Percentiles rank a stretch among this genome's conserved stretches.
Conservation (phyloP, 2,888 invertebrate species). For the Cyclophora punctaria region DNA sequence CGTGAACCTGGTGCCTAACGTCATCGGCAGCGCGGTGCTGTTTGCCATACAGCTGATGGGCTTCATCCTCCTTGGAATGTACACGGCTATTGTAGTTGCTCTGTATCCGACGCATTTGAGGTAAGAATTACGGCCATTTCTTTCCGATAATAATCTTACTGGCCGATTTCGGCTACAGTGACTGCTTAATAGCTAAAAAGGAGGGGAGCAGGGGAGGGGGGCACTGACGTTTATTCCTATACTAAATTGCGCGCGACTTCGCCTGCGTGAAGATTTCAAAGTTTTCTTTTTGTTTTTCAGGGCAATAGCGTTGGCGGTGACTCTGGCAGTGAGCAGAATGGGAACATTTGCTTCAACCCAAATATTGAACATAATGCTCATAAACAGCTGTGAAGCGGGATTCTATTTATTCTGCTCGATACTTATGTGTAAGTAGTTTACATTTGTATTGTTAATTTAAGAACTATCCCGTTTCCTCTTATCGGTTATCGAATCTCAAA, state of each 20-base stretch:
- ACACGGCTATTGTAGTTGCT: constrained; percentile 70
- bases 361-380: constrained; percentile 74
- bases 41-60: constrained; percentile 53
- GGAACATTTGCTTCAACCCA: constrained; percentile 76
- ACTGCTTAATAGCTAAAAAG: no score
- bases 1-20: constrained; percentile 76
- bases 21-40: constrained; percentile 72
- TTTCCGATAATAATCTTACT: no score
- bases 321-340: constrained; percentile 72
- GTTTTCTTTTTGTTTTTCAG: constrained; percentile 37
- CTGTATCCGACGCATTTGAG: constrained; percentile 70
- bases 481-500: no score
- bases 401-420: constrained; percentile 72
- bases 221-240: no score
- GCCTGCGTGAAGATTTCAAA: no score
- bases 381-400: constrained; percentile 72
- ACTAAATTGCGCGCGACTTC: no score
- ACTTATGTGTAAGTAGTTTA: constrained; percentile 50
- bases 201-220: no score
- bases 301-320: constrained; percentile 75
- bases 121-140: constrained; percentile 19
- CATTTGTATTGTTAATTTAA: no score
- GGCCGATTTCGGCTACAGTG: no score
- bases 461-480: no score
- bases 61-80: constrained; percentile 59